Evolutionary conservation across 2,888 invertebrate species (phyloP).

Genomic region (Orthonychiurus folsomi): DNA sequence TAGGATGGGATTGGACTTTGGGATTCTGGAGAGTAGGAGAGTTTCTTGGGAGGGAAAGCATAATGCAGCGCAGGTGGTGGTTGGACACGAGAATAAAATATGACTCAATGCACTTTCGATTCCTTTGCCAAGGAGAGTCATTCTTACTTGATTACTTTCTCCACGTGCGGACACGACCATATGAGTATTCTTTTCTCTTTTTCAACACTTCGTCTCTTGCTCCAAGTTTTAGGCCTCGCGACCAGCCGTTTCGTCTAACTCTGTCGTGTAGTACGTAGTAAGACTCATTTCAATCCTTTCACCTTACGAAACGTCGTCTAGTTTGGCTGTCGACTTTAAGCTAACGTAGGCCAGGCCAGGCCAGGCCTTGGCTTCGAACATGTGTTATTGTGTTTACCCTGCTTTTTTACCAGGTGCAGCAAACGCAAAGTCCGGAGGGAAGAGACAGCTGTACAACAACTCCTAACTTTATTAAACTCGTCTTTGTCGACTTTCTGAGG

Average conservation of each 20-base stretch:
- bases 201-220: background rate
- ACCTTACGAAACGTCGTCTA: background rate
- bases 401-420: too few species aligned
- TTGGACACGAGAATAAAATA: conserved; percentile 5
- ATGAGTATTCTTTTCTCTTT: background rate
- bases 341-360: background rate
- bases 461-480: background rate
- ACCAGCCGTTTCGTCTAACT: background rate
- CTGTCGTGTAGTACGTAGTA: too few species aligned
- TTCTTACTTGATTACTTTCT: conserved; percentile 19
- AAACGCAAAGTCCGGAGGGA: too few species aligned
- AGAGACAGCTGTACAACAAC: too few species aligned
- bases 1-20: conserved; percentile 1
- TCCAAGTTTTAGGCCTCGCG: background rate
- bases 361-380: background rate
- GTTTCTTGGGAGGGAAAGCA: background rate
- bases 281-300: background rate
- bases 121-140: conserved; percentile 16
- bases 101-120: conserved; percentile 18
- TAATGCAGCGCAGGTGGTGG: conserved; percentile 9
- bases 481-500: background rate
- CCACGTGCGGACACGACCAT: conserved; percentile 8
- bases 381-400: background rate
- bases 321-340: background rate
- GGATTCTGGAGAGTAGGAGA: conserved; percentile 5